Evolutionary conservation across 2,888 invertebrate genomes (phyloP), one percentile per base, ranked within the genome.

Genomic region (Dascillus cervinus): DNA sequence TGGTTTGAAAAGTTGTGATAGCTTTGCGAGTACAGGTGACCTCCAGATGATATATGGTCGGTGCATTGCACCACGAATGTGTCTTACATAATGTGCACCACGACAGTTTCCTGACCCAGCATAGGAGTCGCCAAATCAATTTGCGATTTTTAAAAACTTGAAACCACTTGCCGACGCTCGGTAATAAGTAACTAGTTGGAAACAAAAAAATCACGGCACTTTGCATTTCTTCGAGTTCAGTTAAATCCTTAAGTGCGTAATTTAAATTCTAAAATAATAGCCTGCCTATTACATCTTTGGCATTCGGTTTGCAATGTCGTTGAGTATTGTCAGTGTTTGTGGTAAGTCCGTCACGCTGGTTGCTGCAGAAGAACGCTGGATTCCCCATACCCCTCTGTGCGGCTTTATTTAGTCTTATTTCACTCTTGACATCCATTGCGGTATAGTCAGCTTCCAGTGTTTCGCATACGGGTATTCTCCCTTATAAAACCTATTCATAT

Each of bases 31-130:
- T 35, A 41, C 46, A 46, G 43, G 39, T 46, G 46, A 46, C 46
- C 43, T n/a, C 39, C 19, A 15, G 29, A 29, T 29, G 29, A 29
- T 29, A 15, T 13, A 33, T 37, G 39, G 38, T 40, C 37, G 43
- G 45, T 43, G 45, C 45, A 45, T 41, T 46, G 46, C 46, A 43
- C 45, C 35, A 31, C 34, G 26, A n/a, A n/a, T 29, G 38, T 32
- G 30, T 22, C 23, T 37, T 39, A 36, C 36, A 32, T 36, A 39
- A 39, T 29, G 29, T 26, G 26, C 13, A 32, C 34, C 29, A 35
- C 32, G 35, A 29, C 29, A 29, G 31, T 32, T 37, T 41, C 28
- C 37, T 41, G 34, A 27, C 37, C 31, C 34, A 30, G 23, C 32
- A 4, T 32, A 22, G 26, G 26, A 26, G 32, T 26, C 26, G 26